Evolutionary conservation across 2,113 vertebrate species (phyloP).

Genomic region (Shinisaurus crocodilurus): DNA sequence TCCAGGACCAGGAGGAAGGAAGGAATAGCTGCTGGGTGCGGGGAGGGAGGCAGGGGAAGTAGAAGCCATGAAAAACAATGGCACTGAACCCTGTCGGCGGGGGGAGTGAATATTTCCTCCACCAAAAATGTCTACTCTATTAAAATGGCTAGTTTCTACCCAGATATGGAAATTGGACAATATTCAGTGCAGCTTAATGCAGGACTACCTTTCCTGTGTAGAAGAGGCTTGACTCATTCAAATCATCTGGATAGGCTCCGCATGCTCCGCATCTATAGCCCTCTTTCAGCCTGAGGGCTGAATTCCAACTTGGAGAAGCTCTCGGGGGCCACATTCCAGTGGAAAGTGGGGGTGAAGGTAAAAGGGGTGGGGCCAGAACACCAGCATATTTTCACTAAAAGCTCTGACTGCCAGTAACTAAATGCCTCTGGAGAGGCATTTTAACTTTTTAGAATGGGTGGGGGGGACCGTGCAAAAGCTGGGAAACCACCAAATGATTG

Average conservation of each 20-base stretch:
- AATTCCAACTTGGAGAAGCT: too few relatives aligned
- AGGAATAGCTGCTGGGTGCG: neutral
- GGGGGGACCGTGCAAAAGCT: too few relatives aligned
- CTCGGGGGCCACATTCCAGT: too few relatives aligned
- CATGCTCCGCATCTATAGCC: neutral
- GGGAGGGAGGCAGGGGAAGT: neutral
- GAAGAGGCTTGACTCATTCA: neutral
- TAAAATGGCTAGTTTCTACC: neutral
- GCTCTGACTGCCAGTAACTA: too few relatives aligned
- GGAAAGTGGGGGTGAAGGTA: too few relatives aligned
- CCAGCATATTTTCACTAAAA: too few relatives aligned
- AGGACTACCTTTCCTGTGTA: neutral
- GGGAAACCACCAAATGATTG: too few relatives aligned
- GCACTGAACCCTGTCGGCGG: neutral
- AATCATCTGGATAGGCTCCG: neutral
- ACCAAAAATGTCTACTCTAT: neutral
- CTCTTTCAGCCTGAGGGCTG: too few relatives aligned
- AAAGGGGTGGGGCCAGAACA: too few relatives aligned
- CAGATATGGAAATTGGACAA: neutral
- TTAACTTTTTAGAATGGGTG: too few relatives aligned
- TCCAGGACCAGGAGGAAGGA: neutral
- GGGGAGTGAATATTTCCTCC: neutral
- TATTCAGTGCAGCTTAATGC: neutral
- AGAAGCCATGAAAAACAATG: neutral
- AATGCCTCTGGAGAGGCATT: too few relatives aligned